Evolutionary conservation across 2,113 vertebrate genomes (phyloP), one percentile per base, ranked within the genome.

Genomic region (Mesitornis unicolor): DNA sequence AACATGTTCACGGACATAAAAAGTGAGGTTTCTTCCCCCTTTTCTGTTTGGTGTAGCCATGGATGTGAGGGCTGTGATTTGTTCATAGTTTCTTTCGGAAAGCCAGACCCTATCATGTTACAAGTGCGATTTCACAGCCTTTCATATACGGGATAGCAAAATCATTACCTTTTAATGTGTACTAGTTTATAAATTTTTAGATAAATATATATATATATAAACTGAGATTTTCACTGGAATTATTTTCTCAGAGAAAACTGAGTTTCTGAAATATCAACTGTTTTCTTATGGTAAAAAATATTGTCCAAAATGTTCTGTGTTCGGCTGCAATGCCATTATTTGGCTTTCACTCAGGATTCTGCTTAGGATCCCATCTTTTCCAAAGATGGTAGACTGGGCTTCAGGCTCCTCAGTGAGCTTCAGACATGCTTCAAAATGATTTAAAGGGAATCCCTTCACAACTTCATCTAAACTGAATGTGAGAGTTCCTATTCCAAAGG

Each of bases 391-490:
- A 95, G 87, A 43, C 21, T 81, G 40, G 24, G 24, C 81, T 89
- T 90, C 80, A 71, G 47, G n/a, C 25, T 89, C 77, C 47, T 76
- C 80, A 64, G 53, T 51, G 82, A 79, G 67, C 24, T 63, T 83
- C 70, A 87, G 57, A 42, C 19, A 21, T 31, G 68, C 36, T 89
- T 92, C 56, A 63, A 78, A 91, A 69, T 70, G 24, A 92, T 79
- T 89, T 75, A 68, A 81, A 94, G 53, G 61, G 29, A 89, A 84
- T 82, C 69, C 56, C 48, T 89, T 97, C 84, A 91, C 86, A 84
- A 87, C 82, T 86, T 67, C 31, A 19, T 82, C 57, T 65, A 75
- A 78, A 91, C 45, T 33, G 38, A 79, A 29, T 4, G 15, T 56
- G 16, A 87, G 84, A 71, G 38, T 31, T 78, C 57, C 77, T 74